Evolutionary conservation across 2,113 vertebrate genomes (phyloP).

Genomic region (Carassius carassius): DNA sequence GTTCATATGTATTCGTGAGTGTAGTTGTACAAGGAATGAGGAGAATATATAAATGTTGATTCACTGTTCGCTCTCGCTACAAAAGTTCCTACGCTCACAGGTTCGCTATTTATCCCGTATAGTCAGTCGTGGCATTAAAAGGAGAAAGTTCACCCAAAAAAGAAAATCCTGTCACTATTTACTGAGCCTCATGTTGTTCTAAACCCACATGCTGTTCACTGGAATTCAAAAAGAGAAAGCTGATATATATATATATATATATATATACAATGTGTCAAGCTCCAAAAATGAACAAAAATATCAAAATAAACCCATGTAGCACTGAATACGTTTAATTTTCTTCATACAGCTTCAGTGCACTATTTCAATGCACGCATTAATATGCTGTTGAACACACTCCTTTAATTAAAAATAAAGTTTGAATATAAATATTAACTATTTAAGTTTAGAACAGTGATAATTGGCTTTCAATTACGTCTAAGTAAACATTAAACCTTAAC

Average conservation of each 20-base stretch:
- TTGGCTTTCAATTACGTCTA: neutral
- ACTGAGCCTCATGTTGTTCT: neutral
- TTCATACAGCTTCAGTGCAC: neutral
- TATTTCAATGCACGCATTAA: neutral
- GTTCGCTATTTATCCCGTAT: neutral
- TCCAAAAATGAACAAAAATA: neutral
- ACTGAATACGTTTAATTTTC: neutral
- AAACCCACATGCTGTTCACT: neutral
- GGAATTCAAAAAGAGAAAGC: neutral
- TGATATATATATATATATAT: too few relatives aligned
- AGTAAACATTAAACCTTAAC: neutral
- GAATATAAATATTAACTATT: neutral
- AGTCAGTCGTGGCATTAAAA: neutral
- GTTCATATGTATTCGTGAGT: constrained; percentile 7
- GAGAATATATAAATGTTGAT: constrained; percentile 37
- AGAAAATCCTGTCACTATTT: neutral
- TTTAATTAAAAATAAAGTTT: neutral
- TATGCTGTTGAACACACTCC: neutral
- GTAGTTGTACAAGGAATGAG: constrained; percentile 13
- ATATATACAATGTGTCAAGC: too few relatives aligned
- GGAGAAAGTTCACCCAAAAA: neutral
- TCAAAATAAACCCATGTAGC: neutral
- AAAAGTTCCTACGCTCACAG: neutral
- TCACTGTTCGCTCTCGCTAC: neutral
- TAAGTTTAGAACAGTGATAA: neutral